These are phyloP conservation scores for Xestia rhomboidea DNA, from an alignment of 2,888 invertebrate species.

Conservation along the genomic window DNA sequence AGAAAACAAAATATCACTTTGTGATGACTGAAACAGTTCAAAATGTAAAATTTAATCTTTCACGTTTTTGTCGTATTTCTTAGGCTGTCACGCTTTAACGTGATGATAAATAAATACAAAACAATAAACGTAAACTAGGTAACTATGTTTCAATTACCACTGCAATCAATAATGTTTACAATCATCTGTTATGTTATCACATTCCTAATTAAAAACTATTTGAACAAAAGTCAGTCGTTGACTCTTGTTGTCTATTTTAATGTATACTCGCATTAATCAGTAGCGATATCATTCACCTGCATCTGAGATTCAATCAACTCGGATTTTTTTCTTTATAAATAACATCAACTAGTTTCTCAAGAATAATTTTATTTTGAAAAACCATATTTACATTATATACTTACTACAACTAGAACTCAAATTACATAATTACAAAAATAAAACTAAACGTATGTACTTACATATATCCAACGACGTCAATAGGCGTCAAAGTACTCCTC, in stretches of 20 bases:
- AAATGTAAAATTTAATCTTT: neutral
- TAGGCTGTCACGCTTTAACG: neutral
- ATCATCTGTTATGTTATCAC: constrained; percentile 42
- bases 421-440: too few species aligned
- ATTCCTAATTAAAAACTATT: constrained; percentile 8
- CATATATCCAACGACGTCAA: too few species aligned
- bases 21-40: neutral
- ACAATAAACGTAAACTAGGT: neutral
- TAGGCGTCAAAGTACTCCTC: too few species aligned
- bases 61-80: neutral
- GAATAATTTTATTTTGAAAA: neutral
- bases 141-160: neutral
- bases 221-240: constrained; percentile 42
- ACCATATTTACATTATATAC: too few species aligned
- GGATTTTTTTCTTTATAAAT: neutral
- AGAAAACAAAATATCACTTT: neutral
- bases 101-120: constrained; percentile 16
- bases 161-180: constrained; percentile 33
- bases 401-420: too few species aligned
- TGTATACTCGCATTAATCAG: constrained; percentile 18
- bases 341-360: neutral
- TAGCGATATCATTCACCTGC: constrained; percentile 45
- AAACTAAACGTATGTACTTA: too few species aligned
- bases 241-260: constrained; percentile 20
- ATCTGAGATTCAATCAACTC: constrained; percentile 36